phyloP scores from a whole-genome alignment of 2,888 invertebrate genomes.

The Malthinus flaveolus region DNA sequence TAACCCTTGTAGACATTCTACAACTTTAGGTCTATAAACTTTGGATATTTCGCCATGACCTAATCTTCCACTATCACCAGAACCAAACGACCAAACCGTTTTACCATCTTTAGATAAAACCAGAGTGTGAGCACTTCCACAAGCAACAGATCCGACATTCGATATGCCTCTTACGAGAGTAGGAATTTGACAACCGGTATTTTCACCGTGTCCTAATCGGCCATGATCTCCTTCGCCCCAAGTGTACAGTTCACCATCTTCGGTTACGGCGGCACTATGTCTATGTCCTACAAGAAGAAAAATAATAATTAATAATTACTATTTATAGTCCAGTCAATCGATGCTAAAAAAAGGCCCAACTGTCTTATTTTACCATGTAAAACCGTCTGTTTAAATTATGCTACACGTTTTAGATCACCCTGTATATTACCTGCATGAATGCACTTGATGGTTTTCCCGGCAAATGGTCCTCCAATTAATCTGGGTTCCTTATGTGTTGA shows the following conservation, averaged over 20 bases:
- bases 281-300: conserved; percentile 53
- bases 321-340: too few relatives aligned
- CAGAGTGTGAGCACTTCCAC: conserved; percentile 61
- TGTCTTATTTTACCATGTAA: too few relatives aligned
- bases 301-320: too few relatives aligned
- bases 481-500: conserved; percentile 60
- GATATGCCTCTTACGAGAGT: conserved; percentile 61
- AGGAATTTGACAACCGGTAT: conserved; percentile 60
- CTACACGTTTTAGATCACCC: too few relatives aligned
- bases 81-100: conserved; percentile 63
- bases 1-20: conserved; percentile 62
- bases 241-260: conserved; percentile 60
- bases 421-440: conserved; percentile 58
- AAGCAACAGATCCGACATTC: conserved; percentile 61
- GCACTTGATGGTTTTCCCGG: conserved; percentile 55
- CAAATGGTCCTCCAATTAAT: conserved; percentile 55
- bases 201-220: conserved; percentile 64
- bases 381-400: too few relatives aligned
- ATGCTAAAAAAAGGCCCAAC: too few relatives aligned
- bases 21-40: conserved; percentile 61
- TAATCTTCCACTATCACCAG: conserved; percentile 61
- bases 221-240: conserved; percentile 65
- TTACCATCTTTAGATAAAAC: conserved; percentile 59
- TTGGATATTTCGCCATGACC: conserved; percentile 53
- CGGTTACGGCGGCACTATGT: conserved; percentile 62